Evolutionary conservation across 2,797 vertebrate genomes (phyloP), one percentile per base, ranked within the genome.

Genomic region (Graptemys geographica): DNA sequence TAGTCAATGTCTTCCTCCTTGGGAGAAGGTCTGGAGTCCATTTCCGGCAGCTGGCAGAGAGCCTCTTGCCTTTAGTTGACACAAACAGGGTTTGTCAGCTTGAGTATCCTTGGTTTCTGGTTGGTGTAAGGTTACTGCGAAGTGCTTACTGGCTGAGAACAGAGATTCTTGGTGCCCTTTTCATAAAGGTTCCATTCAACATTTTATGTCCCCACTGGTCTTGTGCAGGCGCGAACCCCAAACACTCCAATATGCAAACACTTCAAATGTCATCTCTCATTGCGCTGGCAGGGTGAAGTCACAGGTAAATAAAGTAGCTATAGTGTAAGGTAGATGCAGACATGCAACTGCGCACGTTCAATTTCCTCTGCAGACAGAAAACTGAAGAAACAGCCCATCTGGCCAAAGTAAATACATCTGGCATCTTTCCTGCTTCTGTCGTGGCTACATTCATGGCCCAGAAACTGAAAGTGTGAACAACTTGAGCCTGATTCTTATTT

Each of bases 51-150:
- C 95, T 90, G 57, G 92, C 95, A 93, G 94, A 53, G 95, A 96
- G 69, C 96, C 95, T 95, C 76, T 95, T 96, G 94, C 8, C 90
- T 92, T 94, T 91, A 49, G 56, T 47, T 98, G 97, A 97, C 97
- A 94, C 97, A 98, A 98, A 97, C 94, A 91, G 91, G 88, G 87
- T 97, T 97, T 98, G 96, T 97, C 98, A 98, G 97, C 95, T 90
- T 96, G 94, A 96, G 96, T 97, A 97, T 97, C 97, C 96, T 95
- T 79, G 5, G 84, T 90, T 97, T 97, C 96, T 97, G 95, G 93
- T 94, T 86, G 95, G 91, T 91, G 89, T 83, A 5, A 76, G 59
- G 59, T 13, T 62, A 49, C 84, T 92, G 89, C 51, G 0, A 80
- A 82, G 51, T 79, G 94, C 90, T 89, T 86, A 79, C 55, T 90